phyloP scores from a whole-genome alignment of 2,888 invertebrate genomes.

The Ptychoptera albimana region DNA sequence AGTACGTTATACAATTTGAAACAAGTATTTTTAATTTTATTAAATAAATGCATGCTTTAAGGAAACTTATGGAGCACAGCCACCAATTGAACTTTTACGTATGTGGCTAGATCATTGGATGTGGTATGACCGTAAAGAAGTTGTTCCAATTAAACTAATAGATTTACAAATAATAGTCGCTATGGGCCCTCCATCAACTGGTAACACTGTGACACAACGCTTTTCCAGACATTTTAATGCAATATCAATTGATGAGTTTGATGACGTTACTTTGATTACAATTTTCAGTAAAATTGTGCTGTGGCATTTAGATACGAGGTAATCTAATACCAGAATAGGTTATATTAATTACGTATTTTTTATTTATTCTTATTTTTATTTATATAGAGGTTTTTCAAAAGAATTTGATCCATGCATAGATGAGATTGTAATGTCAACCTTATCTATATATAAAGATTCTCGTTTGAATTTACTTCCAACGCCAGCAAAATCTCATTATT shows the following conservation, averaged over 20 bases:
- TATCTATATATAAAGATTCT: slow-evolving; percentile 74
- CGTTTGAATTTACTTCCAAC: slow-evolving; percentile 73
- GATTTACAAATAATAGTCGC: slow-evolving; percentile 82
- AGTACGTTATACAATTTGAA: slow-evolving; percentile 32
- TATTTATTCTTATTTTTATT: not conserved
- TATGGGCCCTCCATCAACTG: slow-evolving; percentile 65
- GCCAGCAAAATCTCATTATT: slow-evolving; percentile 84
- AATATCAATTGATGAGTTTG: slow-evolving; percentile 76
- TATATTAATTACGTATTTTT: not conserved
- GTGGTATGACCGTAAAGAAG: slow-evolving; percentile 79
- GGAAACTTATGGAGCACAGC: slow-evolving; percentile 75
- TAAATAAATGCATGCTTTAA: too few relatives aligned
- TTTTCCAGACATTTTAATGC: slow-evolving; percentile 78
- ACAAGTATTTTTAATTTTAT: not conserved
- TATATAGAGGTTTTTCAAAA: slow-evolving; percentile 72
- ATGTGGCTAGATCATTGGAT: slow-evolving; percentile 81
- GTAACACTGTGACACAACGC: slow-evolving; percentile 69
- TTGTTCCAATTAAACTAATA: slow-evolving; percentile 58
- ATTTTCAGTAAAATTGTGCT: slow-evolving; percentile 83
- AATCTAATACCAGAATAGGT: slow-evolving; percentile 2
- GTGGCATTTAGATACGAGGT: slow-evolving; percentile 93
- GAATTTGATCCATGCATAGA: slow-evolving; percentile 88
- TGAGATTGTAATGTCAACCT: slow-evolving; percentile 71
- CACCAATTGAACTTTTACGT: slow-evolving; percentile 80
- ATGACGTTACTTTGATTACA: slow-evolving; percentile 62